These are phyloP conservation scores for Sphaerodactylus townsendi DNA, from an alignment of 2,113 vertebrate genomes.

Conservation along the genomic window DNA sequence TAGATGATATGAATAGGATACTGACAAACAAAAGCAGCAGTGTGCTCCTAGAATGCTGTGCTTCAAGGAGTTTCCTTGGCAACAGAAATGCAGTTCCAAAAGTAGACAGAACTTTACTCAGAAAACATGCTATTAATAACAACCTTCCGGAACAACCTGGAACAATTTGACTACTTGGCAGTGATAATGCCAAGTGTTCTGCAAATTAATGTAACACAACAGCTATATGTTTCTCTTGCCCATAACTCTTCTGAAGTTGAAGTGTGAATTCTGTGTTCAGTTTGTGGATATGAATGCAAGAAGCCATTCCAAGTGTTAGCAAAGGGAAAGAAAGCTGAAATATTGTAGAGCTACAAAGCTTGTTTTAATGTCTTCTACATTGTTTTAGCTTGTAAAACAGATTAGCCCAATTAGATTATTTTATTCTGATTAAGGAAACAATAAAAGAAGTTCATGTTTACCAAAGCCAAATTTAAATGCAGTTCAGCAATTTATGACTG, in stretches of 20 bases:
- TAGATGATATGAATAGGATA: slow-evolving; percentile 81
- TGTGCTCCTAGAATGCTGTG: slow-evolving; percentile 84
- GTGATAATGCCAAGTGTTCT: slow-evolving; percentile 85
- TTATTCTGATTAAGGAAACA: slow-evolving; percentile 54
- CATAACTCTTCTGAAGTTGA: slow-evolving; percentile 66
- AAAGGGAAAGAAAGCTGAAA: slow-evolving; percentile 62
- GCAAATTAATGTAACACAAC: slow-evolving; percentile 82
- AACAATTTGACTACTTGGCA: slow-evolving; percentile 90
- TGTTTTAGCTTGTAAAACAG: slow-evolving; percentile 67
- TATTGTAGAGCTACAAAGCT: slow-evolving; percentile 51
- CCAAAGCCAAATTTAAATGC: slow-evolving; percentile 44
- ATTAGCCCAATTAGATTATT: slow-evolving; percentile 70
- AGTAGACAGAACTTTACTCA: slow-evolving; percentile 88
- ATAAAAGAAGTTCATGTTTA: slow-evolving; percentile 40
- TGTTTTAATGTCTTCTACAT: slow-evolving; percentile 60
- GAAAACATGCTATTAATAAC: slow-evolving; percentile 89
- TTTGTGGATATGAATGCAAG: slow-evolving; percentile 61
- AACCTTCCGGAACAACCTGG: slow-evolving; percentile 88
- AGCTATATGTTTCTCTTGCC: slow-evolving; percentile 75
- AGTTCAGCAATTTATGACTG: slow-evolving; percentile 44
- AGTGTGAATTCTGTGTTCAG: slow-evolving; percentile 61
- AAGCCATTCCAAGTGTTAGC: slow-evolving; percentile 69
- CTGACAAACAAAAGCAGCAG: slow-evolving; percentile 84
- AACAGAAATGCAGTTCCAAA: slow-evolving; percentile 87
- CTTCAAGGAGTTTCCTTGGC: slow-evolving; percentile 85